Conservation (phyloP, 2,888 invertebrate species). For the Monoplex corrugatus region DNA sequence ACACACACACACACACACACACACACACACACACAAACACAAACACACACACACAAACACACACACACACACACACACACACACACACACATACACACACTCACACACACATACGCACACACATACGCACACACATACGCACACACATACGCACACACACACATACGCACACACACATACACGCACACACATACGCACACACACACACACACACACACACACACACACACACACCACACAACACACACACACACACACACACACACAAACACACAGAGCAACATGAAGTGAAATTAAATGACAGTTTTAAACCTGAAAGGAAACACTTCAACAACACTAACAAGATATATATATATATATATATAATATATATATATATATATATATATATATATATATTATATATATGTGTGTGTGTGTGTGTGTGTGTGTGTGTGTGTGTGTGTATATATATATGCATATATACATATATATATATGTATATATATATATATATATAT, state of each 20-base stretch:
- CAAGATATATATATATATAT: background rate
- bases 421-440: background rate
- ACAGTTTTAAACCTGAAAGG: background rate
- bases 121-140: background rate
- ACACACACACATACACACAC: background rate
- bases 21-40: slow-evolving; percentile 26
- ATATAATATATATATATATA: background rate
- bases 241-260: slow-evolving; percentile 31
- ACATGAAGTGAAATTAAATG: background rate
- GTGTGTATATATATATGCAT: background rate
- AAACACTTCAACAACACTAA: background rate
- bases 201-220: slow-evolving; percentile 24
- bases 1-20: slow-evolving; percentile 19
- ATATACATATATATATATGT: background rate
- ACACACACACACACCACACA: background rate
- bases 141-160: background rate
- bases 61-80: background rate
- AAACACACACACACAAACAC: too few relatives aligned
- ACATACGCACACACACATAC: slow-evolving; percentile 18
- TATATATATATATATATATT: background rate
- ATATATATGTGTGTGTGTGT: background rate
- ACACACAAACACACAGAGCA: background rate
- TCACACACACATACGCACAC: background rate
- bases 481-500: background rate
- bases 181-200: slow-evolving; percentile 15